A percentile compares a stretch with the other conserved stretches of the same genome.
Conservation (phyloP, 2,888 invertebrate genomes). For the Dryadula phaetusa region DNA sequence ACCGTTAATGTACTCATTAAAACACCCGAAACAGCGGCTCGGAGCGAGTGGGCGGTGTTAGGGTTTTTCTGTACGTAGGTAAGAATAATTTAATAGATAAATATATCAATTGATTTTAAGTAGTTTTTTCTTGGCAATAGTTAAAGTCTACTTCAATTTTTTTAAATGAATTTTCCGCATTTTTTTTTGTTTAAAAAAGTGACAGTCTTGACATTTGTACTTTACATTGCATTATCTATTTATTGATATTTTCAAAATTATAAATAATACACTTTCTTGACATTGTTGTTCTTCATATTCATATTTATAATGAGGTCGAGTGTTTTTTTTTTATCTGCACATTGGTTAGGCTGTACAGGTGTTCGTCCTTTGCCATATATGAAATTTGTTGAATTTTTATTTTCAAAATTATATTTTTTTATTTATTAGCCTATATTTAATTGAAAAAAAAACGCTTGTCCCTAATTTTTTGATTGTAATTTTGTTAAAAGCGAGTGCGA, state of each 20-base stretch:
- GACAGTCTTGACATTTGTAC: constrained; percentile 16
- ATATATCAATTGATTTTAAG: constrained; percentile 2
- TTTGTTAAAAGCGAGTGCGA: constrained; percentile 45
- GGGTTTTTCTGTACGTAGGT: constrained; percentile 20
- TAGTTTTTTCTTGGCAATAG: neutral
- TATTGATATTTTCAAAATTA: constrained; percentile 8
- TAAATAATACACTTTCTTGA: neutral
- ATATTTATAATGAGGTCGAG: constrained; percentile 8
- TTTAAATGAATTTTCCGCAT: too few species aligned
- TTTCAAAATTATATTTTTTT: neutral
- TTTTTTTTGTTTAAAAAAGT: neutral
- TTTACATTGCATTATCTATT: neutral
- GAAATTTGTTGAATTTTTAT: neutral
- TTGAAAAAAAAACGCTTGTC: neutral
- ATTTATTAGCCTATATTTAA: neutral
- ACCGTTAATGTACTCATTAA: too few species aligned
- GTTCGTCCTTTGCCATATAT: constrained; percentile 4
- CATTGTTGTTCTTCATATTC: neutral
- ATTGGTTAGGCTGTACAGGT: neutral
- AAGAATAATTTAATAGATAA: constrained; percentile 22
- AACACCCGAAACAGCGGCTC: constrained; percentile 12
- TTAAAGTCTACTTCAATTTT: neutral
- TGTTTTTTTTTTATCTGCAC: constrained; percentile 11
- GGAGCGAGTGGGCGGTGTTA: constrained; percentile 13
- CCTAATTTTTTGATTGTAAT: constrained; percentile 38